Evolutionary conservation across 1,140 invertebrate genomes (phyloP), one percentile per base, ranked within the genome.

Genomic region (Camponotus pennsylvanicus): DNA sequence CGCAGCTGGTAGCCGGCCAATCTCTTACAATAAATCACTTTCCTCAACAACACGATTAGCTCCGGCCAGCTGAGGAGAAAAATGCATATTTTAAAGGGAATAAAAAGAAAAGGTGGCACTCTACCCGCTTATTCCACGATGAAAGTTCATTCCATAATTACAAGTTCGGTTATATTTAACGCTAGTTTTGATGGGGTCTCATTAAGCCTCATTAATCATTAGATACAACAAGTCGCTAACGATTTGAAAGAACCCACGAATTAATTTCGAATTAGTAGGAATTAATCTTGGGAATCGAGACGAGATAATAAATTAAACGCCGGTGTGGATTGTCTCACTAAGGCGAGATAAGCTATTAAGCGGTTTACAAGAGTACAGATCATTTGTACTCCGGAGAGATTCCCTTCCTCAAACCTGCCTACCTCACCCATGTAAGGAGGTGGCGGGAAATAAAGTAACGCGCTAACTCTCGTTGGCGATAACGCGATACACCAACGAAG

Each of bases 401-500:
- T 75, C 69, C 73, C 55, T 42, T 67, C 55, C 40, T 37, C n/a
- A 21, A 45, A 61, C 40, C 21, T 27, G 2, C 18, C 27, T 27
- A 27, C 27, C 27, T 27, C 6, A 40, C 11, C 32, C 32, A 21
- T 73, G 52, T 75, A 63, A 61, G 55, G 67, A 61, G 27, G 71
- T 45, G 34, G 11, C 21, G 67, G 45, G 55, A 75, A 63, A 63
- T 83, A 63, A 82, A 82, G 37, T 61, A 37, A 73, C 67, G 42
- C 55, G 52, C 18, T 59, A 73, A 71, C 27, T n/a, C 49, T 52
- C 49, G 49, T 42, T 45, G 78, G 18, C 52, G 37, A 59, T 71
- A 59, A 45, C 18, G 52, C 87, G 85, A 89, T 88, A 90, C 87
- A 91, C 85, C 78, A 82, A 1, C 77, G 42, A 45, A 52, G 49